Percentiles rank a stretch among this genome's conserved stretches.
Evolutionary conservation across 2,113 vertebrate species (phyloP).

Genomic region (Naja naja): DNA sequence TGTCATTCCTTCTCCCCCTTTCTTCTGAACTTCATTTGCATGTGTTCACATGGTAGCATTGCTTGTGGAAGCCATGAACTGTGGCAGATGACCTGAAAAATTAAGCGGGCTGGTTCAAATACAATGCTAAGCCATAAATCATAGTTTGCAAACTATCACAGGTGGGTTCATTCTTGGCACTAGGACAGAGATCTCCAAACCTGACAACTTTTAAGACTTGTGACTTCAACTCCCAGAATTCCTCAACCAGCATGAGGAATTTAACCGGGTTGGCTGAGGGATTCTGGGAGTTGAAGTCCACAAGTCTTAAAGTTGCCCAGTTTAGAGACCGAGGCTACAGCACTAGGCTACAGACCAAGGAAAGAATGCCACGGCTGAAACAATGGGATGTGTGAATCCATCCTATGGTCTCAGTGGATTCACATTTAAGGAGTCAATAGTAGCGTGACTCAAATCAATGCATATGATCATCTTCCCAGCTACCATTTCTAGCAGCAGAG

Average conservation of each 20-base stretch:
- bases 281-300: no score
- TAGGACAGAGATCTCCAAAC: not conserved
- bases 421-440: not conserved
- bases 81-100: not conserved
- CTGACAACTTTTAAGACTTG: no score
- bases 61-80: not conserved
- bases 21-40: not conserved
- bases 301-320: no score
- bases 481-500: not conserved
- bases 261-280: no score
- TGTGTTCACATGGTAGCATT: not conserved
- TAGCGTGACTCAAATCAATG: not conserved
- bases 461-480: not conserved
- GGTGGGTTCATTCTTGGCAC: not conserved
- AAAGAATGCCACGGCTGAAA: not conserved
- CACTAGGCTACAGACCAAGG: not conserved
- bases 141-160: not conserved
- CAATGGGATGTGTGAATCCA: not conserved
- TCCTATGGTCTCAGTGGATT: not conserved
- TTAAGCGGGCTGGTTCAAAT: not conserved
- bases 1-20: no score
- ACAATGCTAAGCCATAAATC: not conserved
- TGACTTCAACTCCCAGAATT: no score
- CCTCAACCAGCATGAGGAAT: no score
- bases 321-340: no score